Evolutionary conservation across 2,113 vertebrate genomes (phyloP).

Genomic region (Actinemys pallida): DNA sequence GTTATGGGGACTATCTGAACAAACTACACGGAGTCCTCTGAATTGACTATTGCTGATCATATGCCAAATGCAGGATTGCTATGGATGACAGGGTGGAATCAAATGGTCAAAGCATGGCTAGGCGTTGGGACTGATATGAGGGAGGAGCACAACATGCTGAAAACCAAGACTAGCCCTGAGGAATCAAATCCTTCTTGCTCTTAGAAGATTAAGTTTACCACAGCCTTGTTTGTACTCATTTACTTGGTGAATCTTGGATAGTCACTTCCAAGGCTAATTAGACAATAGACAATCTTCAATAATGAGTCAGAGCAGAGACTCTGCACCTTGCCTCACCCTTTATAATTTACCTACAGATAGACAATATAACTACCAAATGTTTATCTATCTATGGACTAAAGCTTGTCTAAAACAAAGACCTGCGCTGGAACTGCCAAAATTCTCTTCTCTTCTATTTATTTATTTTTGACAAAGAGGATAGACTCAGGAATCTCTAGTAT

Average conservation of each 20-base stretch:
- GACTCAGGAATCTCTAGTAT: neutral
- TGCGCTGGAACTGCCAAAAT: neutral
- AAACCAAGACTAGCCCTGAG: neutral
- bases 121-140: neutral
- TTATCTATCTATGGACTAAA: neutral
- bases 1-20: neutral
- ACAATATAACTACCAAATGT: neutral
- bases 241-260: neutral
- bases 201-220: neutral
- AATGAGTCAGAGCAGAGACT: neutral
- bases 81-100: neutral
- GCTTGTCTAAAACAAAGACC: neutral
- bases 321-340: neutral
- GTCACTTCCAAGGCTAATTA: neutral
- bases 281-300: neutral
- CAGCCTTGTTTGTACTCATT: neutral
- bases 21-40: neutral
- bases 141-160: neutral
- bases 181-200: neutral
- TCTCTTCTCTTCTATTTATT: neutral
- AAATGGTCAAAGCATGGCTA: rapidly evolving
- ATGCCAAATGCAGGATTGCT: neutral
- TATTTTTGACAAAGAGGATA: neutral
- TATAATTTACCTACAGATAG: neutral
- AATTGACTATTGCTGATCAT: neutral